Evolutionary conservation across 2,797 vertebrate genomes (phyloP).

Genomic region (Halcyon badia): DNA sequence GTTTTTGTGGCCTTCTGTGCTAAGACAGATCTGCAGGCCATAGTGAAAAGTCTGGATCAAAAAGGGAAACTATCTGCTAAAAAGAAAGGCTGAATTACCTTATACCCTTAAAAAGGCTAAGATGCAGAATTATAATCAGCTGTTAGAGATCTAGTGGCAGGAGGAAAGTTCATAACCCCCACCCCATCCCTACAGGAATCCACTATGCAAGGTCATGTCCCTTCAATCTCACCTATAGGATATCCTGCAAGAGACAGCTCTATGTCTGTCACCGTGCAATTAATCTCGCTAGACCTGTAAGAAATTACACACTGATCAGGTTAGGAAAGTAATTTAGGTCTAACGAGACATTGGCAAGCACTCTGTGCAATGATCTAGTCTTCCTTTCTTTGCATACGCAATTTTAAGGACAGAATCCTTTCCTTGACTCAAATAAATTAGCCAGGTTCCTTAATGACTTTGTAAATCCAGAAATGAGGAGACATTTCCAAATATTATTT

Average conservation of each 20-base stretch:
- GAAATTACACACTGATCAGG: not conserved
- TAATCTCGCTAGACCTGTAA: not conserved
- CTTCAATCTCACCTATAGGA: not conserved
- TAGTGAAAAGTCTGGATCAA: not conserved
- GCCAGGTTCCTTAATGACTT: not conserved
- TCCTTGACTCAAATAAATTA: not conserved
- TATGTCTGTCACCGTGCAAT: not conserved
- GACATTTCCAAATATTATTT: not conserved
- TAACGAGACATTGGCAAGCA: not conserved
- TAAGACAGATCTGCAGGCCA: not conserved
- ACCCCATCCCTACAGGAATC: not conserved
- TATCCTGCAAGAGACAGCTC: not conserved
- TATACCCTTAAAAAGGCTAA: not conserved
- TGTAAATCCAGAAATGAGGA: not conserved
- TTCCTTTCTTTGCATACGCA: not conserved
- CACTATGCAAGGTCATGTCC: not conserved
- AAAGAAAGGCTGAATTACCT: not conserved
- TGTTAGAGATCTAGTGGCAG: not conserved
- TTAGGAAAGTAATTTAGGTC: not conserved
- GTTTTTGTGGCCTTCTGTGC: not conserved
- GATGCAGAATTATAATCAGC: not conserved
- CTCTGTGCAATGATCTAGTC: not conserved
- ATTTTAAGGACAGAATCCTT: not conserved
- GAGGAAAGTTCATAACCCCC: not conserved
- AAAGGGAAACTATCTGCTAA: not conserved